A percentile compares a stretch with the other conserved stretches of the same genome.
Conservation (phyloP, 2,888 invertebrate genomes). For the Drosophila macrothrix region DNA sequence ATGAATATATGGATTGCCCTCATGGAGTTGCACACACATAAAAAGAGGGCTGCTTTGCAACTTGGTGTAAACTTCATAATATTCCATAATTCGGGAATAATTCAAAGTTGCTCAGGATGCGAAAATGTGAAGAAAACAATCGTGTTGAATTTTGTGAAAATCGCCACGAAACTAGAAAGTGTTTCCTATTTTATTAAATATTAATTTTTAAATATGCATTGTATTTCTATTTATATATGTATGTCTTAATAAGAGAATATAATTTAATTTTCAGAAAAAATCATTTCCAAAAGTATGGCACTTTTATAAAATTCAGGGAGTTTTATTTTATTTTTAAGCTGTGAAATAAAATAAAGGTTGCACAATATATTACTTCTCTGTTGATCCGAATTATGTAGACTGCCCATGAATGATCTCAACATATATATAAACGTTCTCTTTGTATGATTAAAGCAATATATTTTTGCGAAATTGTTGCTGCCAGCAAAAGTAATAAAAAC, state of each 20-base stretch:
- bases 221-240: background rate
- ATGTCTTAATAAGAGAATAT: background rate
- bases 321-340: background rate
- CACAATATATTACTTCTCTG: background rate
- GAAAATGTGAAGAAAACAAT: background rate
- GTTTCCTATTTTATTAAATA: background rate
- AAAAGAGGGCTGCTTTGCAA: constrained; percentile 5
- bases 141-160: background rate
- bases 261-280: background rate
- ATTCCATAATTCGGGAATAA: background rate
- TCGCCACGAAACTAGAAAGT: background rate
- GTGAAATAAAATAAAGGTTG: background rate
- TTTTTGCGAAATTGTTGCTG: constrained; percentile 31
- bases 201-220: background rate
- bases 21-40: background rate
- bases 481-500: constrained; percentile 37
- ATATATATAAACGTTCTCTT: background rate
- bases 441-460: constrained; percentile 38
- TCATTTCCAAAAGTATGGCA: background rate
- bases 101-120: background rate
- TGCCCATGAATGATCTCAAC: constrained; percentile 4
- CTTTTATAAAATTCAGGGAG: background rate
- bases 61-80: background rate
- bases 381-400: background rate
- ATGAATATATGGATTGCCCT: constrained; percentile 15